Evolutionary conservation across 2,113 vertebrate species (phyloP), one percentile per base, ranked within the genome.

Genomic region (Lasiurus borealis): DNA sequence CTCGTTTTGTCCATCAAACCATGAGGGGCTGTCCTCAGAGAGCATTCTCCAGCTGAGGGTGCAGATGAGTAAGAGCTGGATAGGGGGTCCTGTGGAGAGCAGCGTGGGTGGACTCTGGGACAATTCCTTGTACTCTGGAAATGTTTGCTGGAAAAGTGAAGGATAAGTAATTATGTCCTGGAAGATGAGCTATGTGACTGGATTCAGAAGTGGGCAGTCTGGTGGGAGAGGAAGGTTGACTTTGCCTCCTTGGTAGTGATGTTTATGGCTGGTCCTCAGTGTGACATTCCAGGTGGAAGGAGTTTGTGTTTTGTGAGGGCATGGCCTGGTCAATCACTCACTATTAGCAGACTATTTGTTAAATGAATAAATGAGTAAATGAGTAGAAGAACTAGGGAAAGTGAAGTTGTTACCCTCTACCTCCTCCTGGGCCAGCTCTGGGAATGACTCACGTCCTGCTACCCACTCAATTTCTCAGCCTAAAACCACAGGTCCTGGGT

Each of bases 371-470:
- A 44, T 50, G 19, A 59, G 2, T 46, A 34, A 78, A 34, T 48
- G 9, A 48, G 8, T 16, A n/a, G 27, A 78, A n/a, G 69, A 82
- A 40, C 46, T 46, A 29, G 15, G 57, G 50, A 46, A 27, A 85
- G 92, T 36, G 25, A 50, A 1, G 81, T 36, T 34, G 3, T 27
- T 64, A 8, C 13, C 19, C 34, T 59, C 25, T 13, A 34, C 78
- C 59, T 59, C n/a, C 48, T 46, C 87, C 21, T 46, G 46, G 75
- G 19, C 78, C 18, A 66, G 92, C 89, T 54, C 12, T 64, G 68
- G 23, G 68, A 19, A 83, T 97, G 96, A 97, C n/a, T 96, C 97
- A 97, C 0, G 9, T 94, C 87, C 91, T 69, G 85, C 44, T 81
- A 64, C 90, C 84, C 84, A 84, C 95, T 90, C 59, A 57, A 73